Conservation (phyloP, 2,113 vertebrate species). For the Daboia siamensis region DNA sequence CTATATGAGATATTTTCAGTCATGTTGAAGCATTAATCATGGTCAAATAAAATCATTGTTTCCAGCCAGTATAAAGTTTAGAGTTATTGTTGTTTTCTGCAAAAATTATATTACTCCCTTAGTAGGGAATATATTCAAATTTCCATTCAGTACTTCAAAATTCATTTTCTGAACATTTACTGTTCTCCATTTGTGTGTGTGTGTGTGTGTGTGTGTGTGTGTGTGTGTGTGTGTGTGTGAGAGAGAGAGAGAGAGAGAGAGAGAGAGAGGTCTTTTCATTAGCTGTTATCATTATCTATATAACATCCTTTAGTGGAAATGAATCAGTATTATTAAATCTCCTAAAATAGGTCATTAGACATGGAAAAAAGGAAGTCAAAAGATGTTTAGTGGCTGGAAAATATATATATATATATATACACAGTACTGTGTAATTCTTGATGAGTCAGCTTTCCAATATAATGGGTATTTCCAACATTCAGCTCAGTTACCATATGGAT, state of each 20-base stretch:
- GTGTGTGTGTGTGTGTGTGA: too few relatives aligned
- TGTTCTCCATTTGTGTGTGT: background rate
- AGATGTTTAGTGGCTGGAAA: background rate
- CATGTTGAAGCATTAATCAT: background rate
- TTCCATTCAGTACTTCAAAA: background rate
- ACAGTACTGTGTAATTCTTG: background rate
- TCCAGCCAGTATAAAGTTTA: background rate
- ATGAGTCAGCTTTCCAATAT: background rate
- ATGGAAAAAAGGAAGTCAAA: background rate
- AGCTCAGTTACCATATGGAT: background rate
- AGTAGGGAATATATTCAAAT: background rate
- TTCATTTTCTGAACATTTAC: background rate
- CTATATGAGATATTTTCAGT: background rate
- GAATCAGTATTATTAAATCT: background rate
- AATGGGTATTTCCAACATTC: background rate
- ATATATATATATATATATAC: background rate
- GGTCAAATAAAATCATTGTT: background rate
- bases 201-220: too few relatives aligned
- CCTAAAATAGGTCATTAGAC: background rate
- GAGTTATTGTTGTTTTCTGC: background rate
- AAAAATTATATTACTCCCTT: background rate
- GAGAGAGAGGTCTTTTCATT: background rate
- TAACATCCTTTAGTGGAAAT: background rate
- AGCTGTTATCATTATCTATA: background rate
- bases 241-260: background rate